Conservation (phyloP, 2,113 vertebrate genomes). For the Neoarius graeffei region DNA sequence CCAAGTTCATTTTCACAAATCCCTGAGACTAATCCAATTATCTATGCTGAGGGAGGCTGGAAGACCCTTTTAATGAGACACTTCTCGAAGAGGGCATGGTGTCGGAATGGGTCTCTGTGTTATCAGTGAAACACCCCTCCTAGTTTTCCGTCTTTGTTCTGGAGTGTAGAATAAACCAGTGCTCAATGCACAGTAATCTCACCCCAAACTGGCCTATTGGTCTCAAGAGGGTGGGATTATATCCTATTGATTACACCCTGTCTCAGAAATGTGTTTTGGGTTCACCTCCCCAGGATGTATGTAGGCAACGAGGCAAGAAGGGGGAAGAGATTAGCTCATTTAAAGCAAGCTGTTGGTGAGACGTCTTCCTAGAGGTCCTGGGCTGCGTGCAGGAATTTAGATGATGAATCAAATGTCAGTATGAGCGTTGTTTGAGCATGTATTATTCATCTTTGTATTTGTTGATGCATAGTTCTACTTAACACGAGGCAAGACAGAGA, state of each 20-base stretch:
- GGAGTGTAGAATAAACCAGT: constrained; percentile 69
- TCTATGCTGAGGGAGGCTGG: constrained; percentile 70
- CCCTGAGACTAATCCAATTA: constrained; percentile 84
- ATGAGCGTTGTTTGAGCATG: constrained; percentile 50
- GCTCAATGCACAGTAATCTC: constrained; percentile 74
- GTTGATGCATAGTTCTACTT: constrained; percentile 24
- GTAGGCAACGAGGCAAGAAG: constrained; percentile 63
- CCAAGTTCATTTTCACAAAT: constrained; percentile 79
- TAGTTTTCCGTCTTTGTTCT: constrained; percentile 69
- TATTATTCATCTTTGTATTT: constrained; percentile 28
- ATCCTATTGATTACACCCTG: constrained; percentile 76
- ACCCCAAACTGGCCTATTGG: constrained; percentile 71
- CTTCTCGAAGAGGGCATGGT: constrained; percentile 74
- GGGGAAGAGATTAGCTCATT: constrained; percentile 56
- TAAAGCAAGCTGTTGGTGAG: constrained; percentile 52
- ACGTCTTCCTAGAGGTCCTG: constrained; percentile 3
- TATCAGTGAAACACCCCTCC: constrained; percentile 66
- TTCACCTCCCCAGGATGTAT: constrained; percentile 67
- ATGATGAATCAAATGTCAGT: constrained; percentile 46
- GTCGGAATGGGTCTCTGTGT: constrained; percentile 71
- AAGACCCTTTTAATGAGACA: constrained; percentile 79
- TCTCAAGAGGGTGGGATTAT: constrained; percentile 75
- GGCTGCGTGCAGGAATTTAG: constrained; percentile 34
- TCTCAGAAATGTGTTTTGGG: constrained; percentile 72
- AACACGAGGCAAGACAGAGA: constrained; percentile 39